phyloP scores from a whole-genome alignment of 1,140 invertebrate species.

The Trissolcus basalis region DNA sequence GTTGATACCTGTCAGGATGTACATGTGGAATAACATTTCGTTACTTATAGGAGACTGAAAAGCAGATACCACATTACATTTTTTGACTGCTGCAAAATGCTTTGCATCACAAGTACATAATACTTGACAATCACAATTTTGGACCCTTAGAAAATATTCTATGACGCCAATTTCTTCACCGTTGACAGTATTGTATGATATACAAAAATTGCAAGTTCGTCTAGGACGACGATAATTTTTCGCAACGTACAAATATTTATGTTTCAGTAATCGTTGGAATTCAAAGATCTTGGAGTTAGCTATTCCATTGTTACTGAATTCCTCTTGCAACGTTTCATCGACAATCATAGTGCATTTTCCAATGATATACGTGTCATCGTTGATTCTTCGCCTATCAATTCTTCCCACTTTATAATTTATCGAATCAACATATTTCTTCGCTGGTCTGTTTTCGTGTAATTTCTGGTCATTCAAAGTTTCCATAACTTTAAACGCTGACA shows the following conservation, averaged over 20 bases:
- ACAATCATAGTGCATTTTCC: not conserved
- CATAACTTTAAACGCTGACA: conserved; percentile 15
- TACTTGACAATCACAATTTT: too few relatives aligned
- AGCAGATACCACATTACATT: too few relatives aligned
- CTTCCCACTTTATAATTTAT: conserved; percentile 1
- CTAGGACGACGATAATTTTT: too few relatives aligned
- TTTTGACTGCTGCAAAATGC: too few relatives aligned
- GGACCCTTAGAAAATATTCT: too few relatives aligned
- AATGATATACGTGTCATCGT: not conserved
- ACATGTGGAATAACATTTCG: too few relatives aligned
- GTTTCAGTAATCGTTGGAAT: conserved; percentile 3
- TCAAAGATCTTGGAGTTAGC: not conserved
- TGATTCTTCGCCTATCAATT: not conserved
- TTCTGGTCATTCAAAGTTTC: conserved; percentile 21
- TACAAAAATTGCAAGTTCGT: too few relatives aligned
- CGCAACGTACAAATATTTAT: conserved; percentile 3
- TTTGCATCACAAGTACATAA: too few relatives aligned
- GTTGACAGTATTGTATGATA: too few relatives aligned
- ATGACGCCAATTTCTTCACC: too few relatives aligned
- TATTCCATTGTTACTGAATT: not conserved
- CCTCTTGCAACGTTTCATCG: not conserved
- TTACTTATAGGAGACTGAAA: too few relatives aligned
- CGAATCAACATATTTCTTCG: not conserved
- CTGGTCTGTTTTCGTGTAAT: not conserved
- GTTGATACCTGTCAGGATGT: too few relatives aligned